These are phyloP conservation scores for Agelastica alni DNA, from an alignment of 2,888 invertebrate species.

Conservation along the genomic window DNA sequence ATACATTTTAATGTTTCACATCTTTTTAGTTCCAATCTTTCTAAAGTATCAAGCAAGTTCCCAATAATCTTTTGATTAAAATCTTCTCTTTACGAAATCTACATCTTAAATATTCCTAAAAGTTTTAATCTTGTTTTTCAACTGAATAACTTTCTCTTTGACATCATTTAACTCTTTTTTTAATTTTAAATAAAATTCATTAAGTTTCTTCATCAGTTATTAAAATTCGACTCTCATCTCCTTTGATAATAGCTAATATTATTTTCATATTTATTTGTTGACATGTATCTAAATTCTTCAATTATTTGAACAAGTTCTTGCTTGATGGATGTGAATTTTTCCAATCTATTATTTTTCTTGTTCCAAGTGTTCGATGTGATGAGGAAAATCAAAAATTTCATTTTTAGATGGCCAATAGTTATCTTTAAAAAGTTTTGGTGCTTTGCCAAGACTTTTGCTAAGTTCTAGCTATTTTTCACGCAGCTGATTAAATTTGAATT, in stretches of 20 bases:
- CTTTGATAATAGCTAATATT: constrained; percentile 51
- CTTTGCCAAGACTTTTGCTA: constrained; percentile 61
- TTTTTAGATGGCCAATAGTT: constrained; percentile 65
- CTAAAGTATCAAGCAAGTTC: constrained; percentile 56
- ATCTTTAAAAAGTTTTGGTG: constrained; percentile 58
- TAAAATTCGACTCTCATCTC: constrained; percentile 60
- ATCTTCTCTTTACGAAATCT: constrained; percentile 65
- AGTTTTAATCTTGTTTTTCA: constrained; percentile 59
- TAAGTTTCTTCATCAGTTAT: constrained; percentile 64
- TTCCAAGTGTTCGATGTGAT: constrained; percentile 65
- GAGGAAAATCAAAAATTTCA: constrained; percentile 64
- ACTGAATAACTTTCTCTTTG: constrained; percentile 59
- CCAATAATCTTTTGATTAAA: constrained; percentile 68
- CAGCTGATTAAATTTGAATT: constrained; percentile 57
- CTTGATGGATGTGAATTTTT: constrained; percentile 51
- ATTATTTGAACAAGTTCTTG: constrained; percentile 53
- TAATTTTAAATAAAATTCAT: no score
- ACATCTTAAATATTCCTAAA: constrained; percentile 79
- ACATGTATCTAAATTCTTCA: constrained; percentile 52
- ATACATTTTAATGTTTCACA: constrained; percentile 77
- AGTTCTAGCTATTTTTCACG: constrained; percentile 62
- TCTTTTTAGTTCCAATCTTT: constrained; percentile 70
- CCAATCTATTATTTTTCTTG: constrained; percentile 62
- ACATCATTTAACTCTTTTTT: constrained; percentile 63
- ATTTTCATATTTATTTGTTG: constrained; percentile 55